phyloP scores from a whole-genome alignment of 2,888 invertebrate genomes.

The Altica lythri region DNA sequence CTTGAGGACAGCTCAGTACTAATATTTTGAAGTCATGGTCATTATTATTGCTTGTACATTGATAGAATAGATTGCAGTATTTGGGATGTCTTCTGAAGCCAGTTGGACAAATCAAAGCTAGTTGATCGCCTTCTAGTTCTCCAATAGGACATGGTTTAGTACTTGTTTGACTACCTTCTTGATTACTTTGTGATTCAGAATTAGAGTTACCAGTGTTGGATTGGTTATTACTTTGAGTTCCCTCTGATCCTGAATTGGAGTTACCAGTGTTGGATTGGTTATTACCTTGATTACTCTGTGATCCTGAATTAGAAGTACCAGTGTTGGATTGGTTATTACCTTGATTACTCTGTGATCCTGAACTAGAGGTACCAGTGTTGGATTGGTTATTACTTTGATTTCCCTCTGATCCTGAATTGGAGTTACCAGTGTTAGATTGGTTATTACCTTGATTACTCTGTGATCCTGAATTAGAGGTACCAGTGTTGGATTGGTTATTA shows the following conservation, averaged over 20 bases:
- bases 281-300: background rate
- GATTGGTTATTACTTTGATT: background rate
- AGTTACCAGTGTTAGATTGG: background rate
- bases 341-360: background rate
- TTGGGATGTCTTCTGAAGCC: constrained; percentile 83
- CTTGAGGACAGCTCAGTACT: constrained; percentile 76
- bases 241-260: background rate
- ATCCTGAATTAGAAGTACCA: too few relatives aligned
- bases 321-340: background rate
- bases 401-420: background rate
- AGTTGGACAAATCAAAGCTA: constrained; percentile 77
- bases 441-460: background rate
- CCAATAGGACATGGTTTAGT: constrained; percentile 57
- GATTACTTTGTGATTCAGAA: background rate
- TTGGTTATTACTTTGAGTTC: background rate
- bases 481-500: background rate
- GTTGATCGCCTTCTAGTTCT: constrained; percentile 72
- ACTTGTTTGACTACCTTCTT: constrained; percentile 34
- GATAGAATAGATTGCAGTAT: constrained; percentile 82
- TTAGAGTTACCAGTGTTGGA: background rate
- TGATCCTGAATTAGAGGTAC: too few relatives aligned
- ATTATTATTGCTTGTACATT: constrained; percentile 69
- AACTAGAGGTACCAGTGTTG: background rate
- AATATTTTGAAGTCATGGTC: constrained; percentile 75
- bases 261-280: constrained; percentile 5